These are phyloP conservation scores for Drosophila anomelani DNA, from an alignment of 2,888 invertebrate species.

Conservation along the genomic window DNA sequence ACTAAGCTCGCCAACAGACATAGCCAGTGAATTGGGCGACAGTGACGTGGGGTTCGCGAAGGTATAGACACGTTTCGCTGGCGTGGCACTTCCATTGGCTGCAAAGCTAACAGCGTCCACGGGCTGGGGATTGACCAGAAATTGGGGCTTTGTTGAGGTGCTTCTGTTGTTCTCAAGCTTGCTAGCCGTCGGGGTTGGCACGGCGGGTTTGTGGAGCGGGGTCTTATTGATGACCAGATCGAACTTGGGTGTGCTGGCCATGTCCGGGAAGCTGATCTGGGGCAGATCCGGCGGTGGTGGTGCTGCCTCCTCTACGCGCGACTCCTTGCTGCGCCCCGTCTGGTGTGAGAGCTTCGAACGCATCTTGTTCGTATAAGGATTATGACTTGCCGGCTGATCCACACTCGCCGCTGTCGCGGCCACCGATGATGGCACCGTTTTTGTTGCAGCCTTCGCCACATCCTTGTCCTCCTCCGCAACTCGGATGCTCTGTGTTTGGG, in stretches of 20 bases:
- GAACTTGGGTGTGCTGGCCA: slow-evolving; percentile 83
- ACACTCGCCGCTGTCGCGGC: neutral
- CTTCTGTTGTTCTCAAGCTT: neutral
- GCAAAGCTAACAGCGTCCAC: neutral
- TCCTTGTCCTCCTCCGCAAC: neutral
- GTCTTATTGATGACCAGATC: slow-evolving; percentile 73
- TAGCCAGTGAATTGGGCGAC: neutral
- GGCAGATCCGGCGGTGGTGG: slow-evolving; percentile 85
- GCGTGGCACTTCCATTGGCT: slow-evolving; percentile 6
- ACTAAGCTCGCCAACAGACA: neutral
- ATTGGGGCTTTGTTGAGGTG: slow-evolving; percentile 38
- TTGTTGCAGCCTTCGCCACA: neutral
- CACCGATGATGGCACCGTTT: neutral
- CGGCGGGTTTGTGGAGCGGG: slow-evolving; percentile 7
- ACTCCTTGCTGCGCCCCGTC: slow-evolving; percentile 63
- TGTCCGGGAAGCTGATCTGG: slow-evolving; percentile 83
- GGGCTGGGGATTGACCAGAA: slow-evolving; percentile 9
- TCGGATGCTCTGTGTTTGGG: neutral
- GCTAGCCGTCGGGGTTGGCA: neutral
- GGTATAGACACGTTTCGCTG: slow-evolving; percentile 1
- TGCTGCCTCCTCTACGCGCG: slow-evolving; percentile 78
- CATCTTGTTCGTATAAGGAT: slow-evolving; percentile 63
- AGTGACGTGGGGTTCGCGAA: slow-evolving; percentile 17
- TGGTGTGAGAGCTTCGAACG: slow-evolving; percentile 61
- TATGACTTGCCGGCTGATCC: slow-evolving; percentile 15